Base-by-base conservation (phyloP, 2,113 vertebrate genomes). In the Bettongia penicillata region DNA sequence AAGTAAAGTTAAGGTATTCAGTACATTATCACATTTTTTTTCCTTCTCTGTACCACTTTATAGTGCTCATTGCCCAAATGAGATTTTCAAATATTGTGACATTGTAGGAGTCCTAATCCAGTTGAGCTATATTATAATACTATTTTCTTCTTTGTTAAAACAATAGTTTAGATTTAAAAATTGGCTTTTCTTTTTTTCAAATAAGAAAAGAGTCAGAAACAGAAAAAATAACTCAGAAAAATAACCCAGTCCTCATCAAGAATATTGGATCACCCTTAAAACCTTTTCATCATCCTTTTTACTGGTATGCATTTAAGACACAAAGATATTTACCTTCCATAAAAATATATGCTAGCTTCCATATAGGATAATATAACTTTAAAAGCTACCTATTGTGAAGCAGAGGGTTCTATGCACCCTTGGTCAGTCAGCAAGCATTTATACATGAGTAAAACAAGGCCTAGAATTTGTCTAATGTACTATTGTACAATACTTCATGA, bases 41-140 rank as follows among this genome's bases (percentile, higher is more conserved):
- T 93, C 4, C 55, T 77, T 43, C 48, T 94, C 53, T 5, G 14
- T 1, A 91, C 11, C 92, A 91, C n/a, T 84, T 94, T 5, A 53
- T 90, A 91, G 50, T 89, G 91, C 84, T 84, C 95, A 95, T 95
- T 55, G 43, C 50, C 95, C 23, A n/a, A 96, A 93, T 43, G 28
- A 94, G 1, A 91, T 43, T 94, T 6, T 68, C 93, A 94, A 91
- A 92, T 52, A 28, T 25, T 91, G 3, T 90, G n/a, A 37, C 91
- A 47, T 94, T 93, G 53, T 23, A 23, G 7, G 2, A 93, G 51
- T 95, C 43, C 24, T 68, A 68, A 95, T 47, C 10, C 61, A 68
- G 5, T 68, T 37, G 12, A 68, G 31, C 31, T 37, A 61, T 61
- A 61, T 11, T 61, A 37, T 37, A 37, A 37, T 68, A 37, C 12